phyloP scores from a whole-genome alignment of 2,797 vertebrate genomes.

The Halcyon leucocephala region DNA sequence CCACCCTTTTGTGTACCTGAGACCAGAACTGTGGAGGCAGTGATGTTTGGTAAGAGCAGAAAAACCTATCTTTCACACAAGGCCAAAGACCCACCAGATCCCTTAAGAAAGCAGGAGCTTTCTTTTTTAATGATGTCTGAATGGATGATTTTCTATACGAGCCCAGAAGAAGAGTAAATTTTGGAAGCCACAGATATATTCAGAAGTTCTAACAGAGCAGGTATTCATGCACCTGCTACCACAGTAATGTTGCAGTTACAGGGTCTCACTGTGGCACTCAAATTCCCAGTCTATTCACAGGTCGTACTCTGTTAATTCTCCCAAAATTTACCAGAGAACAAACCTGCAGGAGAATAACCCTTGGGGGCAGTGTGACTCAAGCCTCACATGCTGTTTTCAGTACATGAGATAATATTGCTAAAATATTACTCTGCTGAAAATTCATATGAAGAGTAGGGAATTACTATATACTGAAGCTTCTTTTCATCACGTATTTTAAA shows the following conservation, averaged over 20 bases:
- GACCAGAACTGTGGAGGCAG: background rate
- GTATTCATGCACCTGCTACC: background rate
- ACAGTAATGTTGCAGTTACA: background rate
- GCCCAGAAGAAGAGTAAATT: background rate
- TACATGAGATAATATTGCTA: background rate
- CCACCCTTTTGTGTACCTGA: background rate
- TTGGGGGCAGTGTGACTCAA: background rate
- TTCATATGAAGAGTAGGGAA: background rate
- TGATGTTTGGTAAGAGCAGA: background rate
- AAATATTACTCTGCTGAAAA: background rate
- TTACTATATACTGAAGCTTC: background rate
- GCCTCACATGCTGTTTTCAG: background rate
- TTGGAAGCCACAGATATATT: background rate
- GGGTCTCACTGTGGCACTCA: background rate
- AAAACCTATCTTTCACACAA: background rate
- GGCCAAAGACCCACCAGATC: background rate
- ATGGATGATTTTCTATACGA: background rate
- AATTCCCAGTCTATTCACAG: background rate
- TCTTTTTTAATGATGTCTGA: background rate
- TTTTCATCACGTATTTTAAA: background rate
- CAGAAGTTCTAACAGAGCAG: background rate
- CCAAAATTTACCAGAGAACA: background rate
- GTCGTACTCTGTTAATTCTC: background rate
- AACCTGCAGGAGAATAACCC: background rate
- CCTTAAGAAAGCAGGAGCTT: background rate